Evolutionary conservation across 2,888 invertebrate species (phyloP).

Genomic region (Petrophora chlorosata): DNA sequence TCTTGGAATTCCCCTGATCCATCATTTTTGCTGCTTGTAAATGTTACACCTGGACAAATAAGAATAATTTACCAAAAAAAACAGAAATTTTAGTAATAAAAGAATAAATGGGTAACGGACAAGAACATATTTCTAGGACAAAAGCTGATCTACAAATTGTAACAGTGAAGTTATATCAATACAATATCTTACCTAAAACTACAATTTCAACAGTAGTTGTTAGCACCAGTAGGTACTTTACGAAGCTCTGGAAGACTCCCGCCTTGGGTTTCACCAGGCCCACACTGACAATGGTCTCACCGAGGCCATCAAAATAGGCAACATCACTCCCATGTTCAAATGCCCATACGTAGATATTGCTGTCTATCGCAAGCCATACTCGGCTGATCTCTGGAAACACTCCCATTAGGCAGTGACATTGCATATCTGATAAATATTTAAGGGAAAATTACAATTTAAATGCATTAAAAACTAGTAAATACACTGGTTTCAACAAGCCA

Average conservation of each 20-base stretch:
- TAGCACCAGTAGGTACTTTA: conserved; percentile 94
- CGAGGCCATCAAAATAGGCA: conserved; percentile 97
- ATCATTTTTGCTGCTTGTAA: conserved; percentile 76
- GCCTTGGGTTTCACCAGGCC: conserved; percentile 94
- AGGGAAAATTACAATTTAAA: no score
- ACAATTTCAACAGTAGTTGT: conserved; percentile 98
- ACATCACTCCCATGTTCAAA: conserved; percentile 98
- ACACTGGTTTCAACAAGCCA: no score
- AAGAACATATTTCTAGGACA: no score
- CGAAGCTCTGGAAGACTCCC: conserved; percentile 94
- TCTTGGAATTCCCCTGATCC: conserved; percentile 85
- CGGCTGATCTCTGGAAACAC: conserved; percentile 97
- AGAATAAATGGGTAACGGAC: no score
- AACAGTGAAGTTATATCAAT: not conserved
- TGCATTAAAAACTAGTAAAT: no score
- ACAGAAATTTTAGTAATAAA: no score
- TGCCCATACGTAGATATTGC: conserved; percentile 99
- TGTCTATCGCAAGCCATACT: conserved; percentile 99
- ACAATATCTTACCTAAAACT: conserved; percentile 87
- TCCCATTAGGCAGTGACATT: conserved; percentile 98
- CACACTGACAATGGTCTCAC: conserved; percentile 96
- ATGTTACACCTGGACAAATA: conserved; percentile 76
- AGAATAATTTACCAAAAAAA: no score
- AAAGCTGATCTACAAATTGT: no score
- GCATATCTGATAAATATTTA: conserved; percentile 88